phyloP scores from a whole-genome alignment of 1,140 invertebrate species.

The Atta texana region DNA sequence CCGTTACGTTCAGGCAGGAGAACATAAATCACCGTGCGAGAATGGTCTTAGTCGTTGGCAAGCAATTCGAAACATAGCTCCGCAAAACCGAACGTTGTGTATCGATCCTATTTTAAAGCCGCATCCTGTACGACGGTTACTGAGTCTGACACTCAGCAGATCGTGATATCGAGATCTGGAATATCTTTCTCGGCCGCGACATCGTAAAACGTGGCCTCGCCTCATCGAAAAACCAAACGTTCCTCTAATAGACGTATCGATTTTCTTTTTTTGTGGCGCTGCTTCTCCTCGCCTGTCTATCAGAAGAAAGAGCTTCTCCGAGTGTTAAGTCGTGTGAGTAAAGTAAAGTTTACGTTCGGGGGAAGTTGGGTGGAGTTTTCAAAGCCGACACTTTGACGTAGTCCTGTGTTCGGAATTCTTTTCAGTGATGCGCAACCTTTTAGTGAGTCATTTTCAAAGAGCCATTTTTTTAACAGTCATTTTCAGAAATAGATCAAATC shows the following conservation, averaged over 20 bases:
- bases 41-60: neutral
- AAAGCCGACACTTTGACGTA: neutral
- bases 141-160: conserved; percentile 39
- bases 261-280: conserved; percentile 54
- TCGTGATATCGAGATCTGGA: conserved; percentile 44
- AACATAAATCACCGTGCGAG: conserved; percentile 18
- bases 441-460: too few species aligned
- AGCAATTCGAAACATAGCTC: conserved; percentile 4
- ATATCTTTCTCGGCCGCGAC: conserved; percentile 8
- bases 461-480: too few species aligned
- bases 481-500: too few species aligned
- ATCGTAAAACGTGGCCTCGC: conserved; percentile 9
- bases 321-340: conserved; percentile 6
- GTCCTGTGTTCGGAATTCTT: neutral
- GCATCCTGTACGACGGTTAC: conserved; percentile 7
- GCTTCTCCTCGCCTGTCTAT: neutral
- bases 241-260: conserved; percentile 52
- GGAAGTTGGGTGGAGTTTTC: neutral
- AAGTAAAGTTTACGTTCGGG: neutral
- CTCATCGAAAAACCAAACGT: conserved; percentile 35
- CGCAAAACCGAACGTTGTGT: conserved; percentile 19
- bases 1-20: conserved; percentile 23
- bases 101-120: conserved; percentile 58
- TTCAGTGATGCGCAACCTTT: neutral
- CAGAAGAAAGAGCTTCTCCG: conserved; percentile 1